Conservation (phyloP, 2,888 invertebrate species). For the Dichetophora obliterata region DNA sequence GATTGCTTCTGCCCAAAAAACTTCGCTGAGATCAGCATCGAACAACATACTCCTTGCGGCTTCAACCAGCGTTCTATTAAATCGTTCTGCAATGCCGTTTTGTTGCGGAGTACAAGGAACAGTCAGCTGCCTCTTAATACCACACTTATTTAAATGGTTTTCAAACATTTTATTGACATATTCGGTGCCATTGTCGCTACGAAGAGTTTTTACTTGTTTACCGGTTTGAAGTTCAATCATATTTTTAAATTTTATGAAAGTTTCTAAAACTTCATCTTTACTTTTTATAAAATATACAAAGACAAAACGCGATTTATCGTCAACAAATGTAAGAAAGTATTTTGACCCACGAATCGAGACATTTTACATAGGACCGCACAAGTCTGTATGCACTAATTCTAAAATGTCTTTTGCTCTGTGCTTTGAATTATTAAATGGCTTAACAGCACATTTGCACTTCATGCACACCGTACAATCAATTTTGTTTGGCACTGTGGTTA, state of each 20-base stretch:
- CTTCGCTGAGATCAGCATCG: too few relatives aligned
- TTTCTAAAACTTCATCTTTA: constrained; percentile 18
- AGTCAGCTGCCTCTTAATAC: constrained; percentile 3
- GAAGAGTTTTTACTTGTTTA: constrained; percentile 13
- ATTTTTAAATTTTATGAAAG: constrained; percentile 17
- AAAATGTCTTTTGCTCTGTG: constrained; percentile 15
- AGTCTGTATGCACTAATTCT: constrained; percentile 17
- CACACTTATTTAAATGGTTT: not conserved
- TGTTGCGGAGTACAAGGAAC: too few relatives aligned
- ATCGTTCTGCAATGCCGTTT: too few relatives aligned
- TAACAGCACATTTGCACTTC: constrained; percentile 6
- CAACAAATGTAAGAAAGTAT: too few relatives aligned
- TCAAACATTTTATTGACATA: constrained; percentile 15
- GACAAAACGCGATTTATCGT: constrained; percentile 13
- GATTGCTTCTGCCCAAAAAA: too few relatives aligned
- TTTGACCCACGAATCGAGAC: constrained; percentile 9
- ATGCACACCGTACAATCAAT: constrained; percentile 19
- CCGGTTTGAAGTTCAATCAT: constrained; percentile 14
- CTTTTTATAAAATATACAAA: constrained; percentile 14
- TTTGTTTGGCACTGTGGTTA: not conserved
- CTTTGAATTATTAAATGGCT: constrained; percentile 21
- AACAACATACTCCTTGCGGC: too few relatives aligned
- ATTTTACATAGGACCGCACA: constrained; percentile 21
- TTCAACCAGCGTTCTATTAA: too few relatives aligned
- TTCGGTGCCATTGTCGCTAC: constrained; percentile 19